Conservation (phyloP, 2,888 invertebrate species). For the Lacanobia oleracea region DNA sequence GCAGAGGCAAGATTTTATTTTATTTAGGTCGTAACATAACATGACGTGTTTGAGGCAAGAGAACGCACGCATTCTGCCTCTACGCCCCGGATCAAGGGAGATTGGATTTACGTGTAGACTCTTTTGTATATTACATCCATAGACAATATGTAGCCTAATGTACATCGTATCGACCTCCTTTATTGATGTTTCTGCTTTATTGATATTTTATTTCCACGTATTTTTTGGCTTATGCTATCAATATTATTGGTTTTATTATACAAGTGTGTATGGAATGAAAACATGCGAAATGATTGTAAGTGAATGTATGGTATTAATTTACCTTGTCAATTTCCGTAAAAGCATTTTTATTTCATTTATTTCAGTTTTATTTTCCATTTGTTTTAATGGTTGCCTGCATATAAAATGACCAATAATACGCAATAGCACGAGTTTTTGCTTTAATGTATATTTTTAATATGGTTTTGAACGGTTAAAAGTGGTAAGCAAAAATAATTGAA, state of each 20-base stretch:
- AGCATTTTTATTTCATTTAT: not conserved
- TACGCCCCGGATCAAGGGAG: conserved; percentile 67
- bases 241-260: not conserved
- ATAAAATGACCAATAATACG: too few relatives aligned
- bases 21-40: conserved; percentile 58
- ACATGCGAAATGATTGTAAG: not conserved
- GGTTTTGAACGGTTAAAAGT: not conserved
- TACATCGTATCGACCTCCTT: conserved; percentile 33
- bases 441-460: conserved; percentile 4
- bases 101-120: conserved; percentile 66
- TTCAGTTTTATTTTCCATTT: not conserved
- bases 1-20: conserved; percentile 52
- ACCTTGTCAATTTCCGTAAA: not conserved
- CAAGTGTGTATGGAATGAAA: not conserved
- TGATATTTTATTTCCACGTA: conserved; percentile 4
- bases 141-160: conserved; percentile 41
- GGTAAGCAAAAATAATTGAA: too few relatives aligned
- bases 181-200: conserved; percentile 40
- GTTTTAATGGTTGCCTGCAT: not conserved
- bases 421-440: not conserved
- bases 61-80: conserved; percentile 63
- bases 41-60: conserved; percentile 49
- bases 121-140: conserved; percentile 52
- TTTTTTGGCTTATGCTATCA: not conserved
- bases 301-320: not conserved